Evolutionary conservation across 2,113 vertebrate species (phyloP).

Genomic region (Heterotis niloticus): DNA sequence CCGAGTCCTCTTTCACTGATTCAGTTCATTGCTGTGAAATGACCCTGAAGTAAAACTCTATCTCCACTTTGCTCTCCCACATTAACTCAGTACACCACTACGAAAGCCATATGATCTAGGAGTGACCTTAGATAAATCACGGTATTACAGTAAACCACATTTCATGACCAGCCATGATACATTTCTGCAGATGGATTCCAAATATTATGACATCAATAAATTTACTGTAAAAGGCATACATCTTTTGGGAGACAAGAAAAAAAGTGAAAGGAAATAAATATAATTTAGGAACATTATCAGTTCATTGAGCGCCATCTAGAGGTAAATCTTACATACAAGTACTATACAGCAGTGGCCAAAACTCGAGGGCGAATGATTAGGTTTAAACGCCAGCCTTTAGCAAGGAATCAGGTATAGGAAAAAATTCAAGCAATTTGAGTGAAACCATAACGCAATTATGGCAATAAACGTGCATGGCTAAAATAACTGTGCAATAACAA

Average conservation of each 20-base stretch:
- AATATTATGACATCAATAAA: background rate
- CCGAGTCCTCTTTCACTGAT: background rate
- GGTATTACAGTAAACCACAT: too few relatives aligned
- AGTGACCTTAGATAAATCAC: too few relatives aligned
- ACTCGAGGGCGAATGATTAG: too few relatives aligned
- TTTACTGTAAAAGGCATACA: background rate
- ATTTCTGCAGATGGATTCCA: background rate
- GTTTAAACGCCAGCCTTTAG: too few relatives aligned
- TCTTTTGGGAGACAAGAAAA: background rate
- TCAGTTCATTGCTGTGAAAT: background rate
- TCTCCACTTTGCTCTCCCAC: background rate
- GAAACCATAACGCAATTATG: too few relatives aligned
- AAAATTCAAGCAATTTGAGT: too few relatives aligned
- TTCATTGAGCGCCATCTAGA: conserved; percentile 23
- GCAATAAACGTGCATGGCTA: too few relatives aligned
- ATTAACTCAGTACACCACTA: background rate
- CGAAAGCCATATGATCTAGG: too few relatives aligned
- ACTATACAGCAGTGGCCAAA: too few relatives aligned
- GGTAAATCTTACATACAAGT: background rate
- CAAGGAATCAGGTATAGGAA: too few relatives aligned
- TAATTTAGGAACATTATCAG: background rate
- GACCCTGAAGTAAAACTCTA: background rate
- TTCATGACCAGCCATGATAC: too few relatives aligned
- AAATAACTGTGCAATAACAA: too few relatives aligned
- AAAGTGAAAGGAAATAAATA: background rate